These are phyloP conservation scores for Sebastes glaucus DNA, from an alignment of 2,797 vertebrate genomes.

Conservation along the genomic window DNA sequence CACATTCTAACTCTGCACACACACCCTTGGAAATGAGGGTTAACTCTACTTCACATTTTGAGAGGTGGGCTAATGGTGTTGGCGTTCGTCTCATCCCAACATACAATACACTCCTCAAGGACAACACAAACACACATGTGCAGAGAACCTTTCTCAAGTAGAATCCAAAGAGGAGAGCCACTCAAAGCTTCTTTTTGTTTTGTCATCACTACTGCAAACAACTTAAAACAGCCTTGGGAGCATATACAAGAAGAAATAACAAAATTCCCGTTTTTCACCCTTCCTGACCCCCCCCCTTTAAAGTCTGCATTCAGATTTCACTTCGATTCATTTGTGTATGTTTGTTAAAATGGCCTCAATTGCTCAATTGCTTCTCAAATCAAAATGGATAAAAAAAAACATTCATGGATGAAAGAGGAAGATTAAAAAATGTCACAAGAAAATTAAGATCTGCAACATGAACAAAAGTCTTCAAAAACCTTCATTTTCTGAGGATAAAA, in stretches of 20 bases:
- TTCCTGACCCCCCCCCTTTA: not conserved
- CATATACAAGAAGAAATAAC: not conserved
- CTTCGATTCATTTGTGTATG: not conserved
- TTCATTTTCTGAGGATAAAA: not conserved
- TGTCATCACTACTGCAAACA: not conserved
- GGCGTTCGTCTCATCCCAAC: not conserved
- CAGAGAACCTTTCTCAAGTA: not conserved
- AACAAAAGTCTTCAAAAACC: not conserved
- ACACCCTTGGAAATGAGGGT: not conserved
- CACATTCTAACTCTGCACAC: not conserved
- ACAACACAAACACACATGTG: not conserved
- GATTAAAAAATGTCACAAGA: not conserved
- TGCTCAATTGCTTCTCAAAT: not conserved
- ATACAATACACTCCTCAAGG: not conserved
- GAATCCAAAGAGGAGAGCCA: not conserved
- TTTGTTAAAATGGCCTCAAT: not conserved
- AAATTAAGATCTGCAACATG: not conserved
- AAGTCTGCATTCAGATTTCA: slow-evolving; percentile 1
- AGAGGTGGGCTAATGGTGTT: not conserved
- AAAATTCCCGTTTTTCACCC: not conserved
- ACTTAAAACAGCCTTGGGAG: slow-evolving; percentile 12
- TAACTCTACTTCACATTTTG: not conserved
- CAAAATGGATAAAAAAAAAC: not conserved
- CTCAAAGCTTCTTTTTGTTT: not conserved
- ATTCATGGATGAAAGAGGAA: not conserved